Base-by-base conservation (phyloP, 2,888 invertebrate genomes). In the Leistus spinibarbis region DNA sequence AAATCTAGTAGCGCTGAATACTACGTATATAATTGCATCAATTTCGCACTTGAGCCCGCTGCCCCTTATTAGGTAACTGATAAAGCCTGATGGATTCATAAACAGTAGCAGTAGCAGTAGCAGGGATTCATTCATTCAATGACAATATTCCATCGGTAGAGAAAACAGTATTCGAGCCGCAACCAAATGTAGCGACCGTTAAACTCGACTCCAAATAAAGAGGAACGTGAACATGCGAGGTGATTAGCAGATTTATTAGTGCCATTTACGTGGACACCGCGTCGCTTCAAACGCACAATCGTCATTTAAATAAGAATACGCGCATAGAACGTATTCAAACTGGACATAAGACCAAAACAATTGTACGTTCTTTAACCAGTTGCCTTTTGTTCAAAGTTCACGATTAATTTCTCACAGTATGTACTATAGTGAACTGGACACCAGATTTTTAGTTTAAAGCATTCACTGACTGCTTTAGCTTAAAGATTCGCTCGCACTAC, bases 171-270 rank as follows among this genome's bases (percentile, higher is more conserved):
- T 40, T 7, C 7, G 40, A 40, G 13, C 2, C 40, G 40, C 7
- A 40, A 40, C 40, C 40, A 40, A 40, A 40, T 40, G 40, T 40
- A 40, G 40, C 40, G 40, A 40, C 40, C 40, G 40, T 40, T 40
- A 40, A 7, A 10, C 40, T 3, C 40, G 40, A 40, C 5, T 40
- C 57, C 40, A 27, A 57, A 40, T 60, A 17, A 57, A 16, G 19
- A 20, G 24, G 27, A 13, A 3, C 13, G 19, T 27, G 69, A 56
- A 54, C 70, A 70, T 54, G 63, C 63, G 20, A 71, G 72, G 72
- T 72, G 72, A 72, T 72, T 72, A 72, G 72, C 72, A 72, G 72
- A 72, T 72, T 72, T 72, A 72, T 72, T 72, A 66, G 72, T 72
- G 72, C 65, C 66, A 72, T 72, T 72, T 72, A 57, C 56, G 72